phyloP scores from a whole-genome alignment of 2,113 vertebrate genomes.

The Colossoma macropomum region DNA sequence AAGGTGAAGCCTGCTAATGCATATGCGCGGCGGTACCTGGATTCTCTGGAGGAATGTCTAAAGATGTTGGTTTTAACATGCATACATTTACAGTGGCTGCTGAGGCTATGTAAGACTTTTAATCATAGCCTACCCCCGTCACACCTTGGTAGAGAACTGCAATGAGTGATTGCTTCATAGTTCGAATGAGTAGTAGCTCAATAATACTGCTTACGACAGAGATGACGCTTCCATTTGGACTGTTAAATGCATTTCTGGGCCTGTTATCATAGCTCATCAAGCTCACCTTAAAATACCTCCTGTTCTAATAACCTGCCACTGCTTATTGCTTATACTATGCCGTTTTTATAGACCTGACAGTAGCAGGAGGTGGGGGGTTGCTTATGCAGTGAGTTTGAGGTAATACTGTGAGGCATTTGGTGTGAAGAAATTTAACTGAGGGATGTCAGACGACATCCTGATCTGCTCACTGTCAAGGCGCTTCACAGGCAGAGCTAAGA shows the following conservation, averaged over 20 bases:
- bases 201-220: background rate
- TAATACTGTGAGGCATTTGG: constrained; percentile 11
- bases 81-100: background rate
- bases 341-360: background rate
- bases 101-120: background rate
- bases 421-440: constrained; percentile 8
- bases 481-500: background rate
- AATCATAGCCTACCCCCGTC: background rate
- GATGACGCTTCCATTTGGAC: background rate
- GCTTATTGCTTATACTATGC: background rate
- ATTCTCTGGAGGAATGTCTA: constrained; percentile 7
- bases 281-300: background rate
- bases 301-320: constrained; percentile 4
- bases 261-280: background rate
- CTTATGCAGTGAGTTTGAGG: background rate
- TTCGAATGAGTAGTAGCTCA: background rate
- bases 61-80: constrained; percentile 12
- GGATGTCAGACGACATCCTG: background rate
- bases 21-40: background rate
- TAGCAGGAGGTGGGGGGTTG: background rate
- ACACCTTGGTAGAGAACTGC: background rate
- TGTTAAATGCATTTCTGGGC: background rate
- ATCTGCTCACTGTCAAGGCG: constrained; percentile 4
- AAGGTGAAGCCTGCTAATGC: constrained; percentile 10
- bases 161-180: background rate